phyloP scores from a whole-genome alignment of 2,113 vertebrate species.

The Eidolon helvum region DNA sequence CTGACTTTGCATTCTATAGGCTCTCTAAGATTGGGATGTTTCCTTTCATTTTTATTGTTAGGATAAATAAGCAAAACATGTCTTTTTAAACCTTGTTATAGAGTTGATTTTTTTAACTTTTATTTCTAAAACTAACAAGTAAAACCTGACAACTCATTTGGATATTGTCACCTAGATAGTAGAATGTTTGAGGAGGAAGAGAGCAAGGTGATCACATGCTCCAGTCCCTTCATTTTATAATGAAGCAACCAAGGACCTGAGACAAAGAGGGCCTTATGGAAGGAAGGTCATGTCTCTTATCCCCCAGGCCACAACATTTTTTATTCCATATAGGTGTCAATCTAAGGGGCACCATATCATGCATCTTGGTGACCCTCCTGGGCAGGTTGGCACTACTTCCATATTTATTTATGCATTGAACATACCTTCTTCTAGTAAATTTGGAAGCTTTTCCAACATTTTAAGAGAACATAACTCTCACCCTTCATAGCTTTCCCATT shows the following conservation, averaged over 20 bases:
- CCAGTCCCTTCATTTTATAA: background rate
- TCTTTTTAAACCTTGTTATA: background rate
- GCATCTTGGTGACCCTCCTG: background rate
- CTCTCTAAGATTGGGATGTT: background rate
- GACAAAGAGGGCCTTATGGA: background rate
- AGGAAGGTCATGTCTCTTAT: background rate
- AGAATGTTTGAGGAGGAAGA: background rate
- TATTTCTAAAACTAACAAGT: background rate
- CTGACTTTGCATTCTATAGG: background rate
- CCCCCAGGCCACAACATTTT: background rate
- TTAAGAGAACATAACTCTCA: constrained; percentile 29
- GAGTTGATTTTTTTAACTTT: background rate
- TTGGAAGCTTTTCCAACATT: background rate
- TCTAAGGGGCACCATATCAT: background rate
- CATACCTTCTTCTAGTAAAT: background rate
- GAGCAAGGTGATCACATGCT: background rate
- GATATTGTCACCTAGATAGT: background rate
- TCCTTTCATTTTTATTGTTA: background rate
- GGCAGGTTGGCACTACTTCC: background rate
- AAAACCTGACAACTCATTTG: background rate
- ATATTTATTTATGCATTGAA: constrained; percentile 35
- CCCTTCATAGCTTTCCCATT: constrained; percentile 45
- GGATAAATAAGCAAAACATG: background rate
- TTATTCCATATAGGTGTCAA: background rate
- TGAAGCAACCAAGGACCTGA: background rate